Evolutionary conservation across 2,797 vertebrate genomes (phyloP).

Genomic region (Onychomys torridus): DNA sequence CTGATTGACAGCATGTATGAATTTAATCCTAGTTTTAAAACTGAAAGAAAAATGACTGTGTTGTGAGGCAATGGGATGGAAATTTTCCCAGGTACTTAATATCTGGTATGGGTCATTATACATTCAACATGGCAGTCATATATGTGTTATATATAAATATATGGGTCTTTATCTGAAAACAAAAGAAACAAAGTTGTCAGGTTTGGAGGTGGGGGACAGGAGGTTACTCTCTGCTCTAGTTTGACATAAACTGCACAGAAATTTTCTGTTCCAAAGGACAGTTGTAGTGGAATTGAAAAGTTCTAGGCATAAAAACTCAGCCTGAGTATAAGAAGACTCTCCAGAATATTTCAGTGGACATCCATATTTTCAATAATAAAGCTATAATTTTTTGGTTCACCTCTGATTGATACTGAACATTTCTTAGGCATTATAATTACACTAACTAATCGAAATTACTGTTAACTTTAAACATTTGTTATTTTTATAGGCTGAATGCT

Average conservation of each 20-base stretch:
- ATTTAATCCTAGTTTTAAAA: not conserved
- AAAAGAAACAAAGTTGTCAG: not conserved
- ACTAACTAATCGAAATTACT: rapidly evolving
- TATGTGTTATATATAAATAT: not conserved
- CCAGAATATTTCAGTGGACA: not conserved
- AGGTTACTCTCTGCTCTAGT: not conserved
- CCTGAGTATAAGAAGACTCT: not conserved
- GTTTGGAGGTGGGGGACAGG: not conserved
- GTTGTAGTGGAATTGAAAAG: not conserved
- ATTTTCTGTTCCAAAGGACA: not conserved
- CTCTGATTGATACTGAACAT: no score
- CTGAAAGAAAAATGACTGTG: not conserved
- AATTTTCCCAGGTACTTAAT: not conserved
- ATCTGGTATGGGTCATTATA: not conserved
- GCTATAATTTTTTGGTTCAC: not conserved
- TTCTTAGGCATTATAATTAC: not conserved
- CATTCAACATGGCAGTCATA: not conserved
- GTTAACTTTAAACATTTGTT: not conserved
- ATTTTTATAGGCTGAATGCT: not conserved
- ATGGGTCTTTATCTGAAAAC: not conserved
- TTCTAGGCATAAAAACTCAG: not conserved
- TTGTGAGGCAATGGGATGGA: no score
- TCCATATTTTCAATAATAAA: not conserved
- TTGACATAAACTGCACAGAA: not conserved
- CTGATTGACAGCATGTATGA: not conserved